phyloP scores from a whole-genome alignment of 2,113 vertebrate species.

The Apaloderma vittatum region DNA sequence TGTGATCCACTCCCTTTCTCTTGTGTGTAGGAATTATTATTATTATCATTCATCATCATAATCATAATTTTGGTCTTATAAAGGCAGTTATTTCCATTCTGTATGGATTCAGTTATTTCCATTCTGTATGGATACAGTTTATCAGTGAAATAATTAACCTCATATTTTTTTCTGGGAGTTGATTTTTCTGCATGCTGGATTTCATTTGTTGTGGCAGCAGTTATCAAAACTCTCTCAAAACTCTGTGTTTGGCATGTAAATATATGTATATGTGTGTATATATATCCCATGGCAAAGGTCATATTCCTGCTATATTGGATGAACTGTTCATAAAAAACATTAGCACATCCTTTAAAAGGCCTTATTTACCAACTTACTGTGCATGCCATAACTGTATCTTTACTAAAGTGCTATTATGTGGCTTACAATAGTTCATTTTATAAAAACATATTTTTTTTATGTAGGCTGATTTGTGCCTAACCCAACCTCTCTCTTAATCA shows the following conservation, averaged over 20 bases:
- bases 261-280: accelerated
- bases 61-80: background rate
- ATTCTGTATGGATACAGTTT: background rate
- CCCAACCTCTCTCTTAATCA: accelerated
- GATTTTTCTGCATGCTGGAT: background rate
- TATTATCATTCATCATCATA: too few relatives aligned
- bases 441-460: background rate
- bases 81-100: background rate
- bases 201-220: background rate
- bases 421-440: background rate
- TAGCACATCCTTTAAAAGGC: background rate
- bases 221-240: background rate
- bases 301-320: background rate
- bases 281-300: background rate
- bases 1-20: background rate
- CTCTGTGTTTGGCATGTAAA: background rate
- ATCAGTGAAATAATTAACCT: background rate
- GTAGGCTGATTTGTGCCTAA: background rate
- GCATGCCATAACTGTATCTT: background rate
- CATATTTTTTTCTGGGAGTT: background rate
- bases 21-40: background rate
- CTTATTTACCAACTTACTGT: background rate
- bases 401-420: background rate
- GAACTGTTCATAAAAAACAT: background rate
- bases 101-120: background rate